Evolutionary conservation across 2,113 vertebrate genomes (phyloP).

Genomic region (Nothocercus julius): DNA sequence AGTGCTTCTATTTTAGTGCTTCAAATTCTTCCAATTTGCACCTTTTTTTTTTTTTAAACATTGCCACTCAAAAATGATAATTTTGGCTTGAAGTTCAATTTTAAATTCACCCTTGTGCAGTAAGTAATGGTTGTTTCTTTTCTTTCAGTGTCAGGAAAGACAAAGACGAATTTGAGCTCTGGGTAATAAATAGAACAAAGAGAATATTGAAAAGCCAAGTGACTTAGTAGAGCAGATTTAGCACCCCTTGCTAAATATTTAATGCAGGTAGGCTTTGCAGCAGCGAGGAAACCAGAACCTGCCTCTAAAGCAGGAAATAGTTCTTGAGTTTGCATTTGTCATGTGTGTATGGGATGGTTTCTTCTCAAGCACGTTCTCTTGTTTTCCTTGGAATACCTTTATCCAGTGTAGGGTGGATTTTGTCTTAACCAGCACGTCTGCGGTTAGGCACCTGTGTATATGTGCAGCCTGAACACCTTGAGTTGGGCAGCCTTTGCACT

Average conservation of each 20-base stretch:
- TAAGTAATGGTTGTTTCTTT: conserved; percentile 37
- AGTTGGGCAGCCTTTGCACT: background rate
- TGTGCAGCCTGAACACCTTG: background rate
- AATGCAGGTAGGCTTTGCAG: conserved; percentile 1
- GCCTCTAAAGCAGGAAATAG: background rate
- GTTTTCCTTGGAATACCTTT: background rate
- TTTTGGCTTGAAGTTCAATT: conserved; percentile 17
- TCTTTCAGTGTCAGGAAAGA: conserved; percentile 26
- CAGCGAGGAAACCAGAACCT: background rate
- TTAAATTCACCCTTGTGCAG: background rate
- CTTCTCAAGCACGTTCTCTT: background rate
- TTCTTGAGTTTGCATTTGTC: background rate
- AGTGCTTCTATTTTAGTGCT: conserved; percentile 21
- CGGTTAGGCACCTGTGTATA: background rate
- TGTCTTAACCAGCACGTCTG: background rate
- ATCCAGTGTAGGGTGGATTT: background rate
- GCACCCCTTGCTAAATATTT: conserved; percentile 45
- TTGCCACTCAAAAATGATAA: conserved; percentile 35
- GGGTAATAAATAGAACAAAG: conserved; percentile 39
- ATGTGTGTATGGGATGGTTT: background rate
- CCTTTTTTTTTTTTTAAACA: background rate
- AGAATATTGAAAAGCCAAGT: conserved; percentile 10
- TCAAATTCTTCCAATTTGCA: background rate
- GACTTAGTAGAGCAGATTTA: conserved; percentile 6
- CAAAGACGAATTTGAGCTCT: conserved; percentile 28